Conservation (phyloP, 2,113 vertebrate species). For the Entomyzon cyanotis region DNA sequence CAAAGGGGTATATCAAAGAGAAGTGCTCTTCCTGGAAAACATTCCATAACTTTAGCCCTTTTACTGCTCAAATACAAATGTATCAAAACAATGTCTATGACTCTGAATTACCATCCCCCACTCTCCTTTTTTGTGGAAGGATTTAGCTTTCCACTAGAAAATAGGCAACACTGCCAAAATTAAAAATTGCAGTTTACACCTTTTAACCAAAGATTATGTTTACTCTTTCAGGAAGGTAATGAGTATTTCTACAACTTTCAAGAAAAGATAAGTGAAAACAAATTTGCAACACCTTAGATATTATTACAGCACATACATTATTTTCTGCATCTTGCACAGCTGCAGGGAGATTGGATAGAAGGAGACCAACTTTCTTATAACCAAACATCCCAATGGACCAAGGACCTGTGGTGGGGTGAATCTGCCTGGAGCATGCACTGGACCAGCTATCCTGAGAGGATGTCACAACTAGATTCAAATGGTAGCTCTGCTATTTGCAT, state of each 20-base stretch:
- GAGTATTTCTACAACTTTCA: neutral
- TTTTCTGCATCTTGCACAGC: neutral
- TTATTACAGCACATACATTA: neutral
- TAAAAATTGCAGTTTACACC: neutral
- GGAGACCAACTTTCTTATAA: neutral
- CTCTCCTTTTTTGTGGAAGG: neutral
- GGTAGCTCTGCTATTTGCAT: neutral
- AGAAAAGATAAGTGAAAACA: neutral
- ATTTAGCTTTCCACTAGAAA: neutral
- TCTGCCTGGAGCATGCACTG: neutral
- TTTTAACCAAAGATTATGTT: neutral
- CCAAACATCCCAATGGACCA: neutral
- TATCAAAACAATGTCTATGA: neutral
- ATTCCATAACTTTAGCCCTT: neutral
- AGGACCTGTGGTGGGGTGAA: neutral
- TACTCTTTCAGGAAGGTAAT: neutral
- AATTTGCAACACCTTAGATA: neutral
- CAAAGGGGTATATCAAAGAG: neutral
- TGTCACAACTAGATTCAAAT: neutral
- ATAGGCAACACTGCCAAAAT: neutral
- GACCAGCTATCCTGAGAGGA: neutral
- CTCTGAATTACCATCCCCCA: neutral
- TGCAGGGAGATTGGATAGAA: neutral
- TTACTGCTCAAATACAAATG: neutral
- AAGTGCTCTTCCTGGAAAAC: neutral